Conservation (phyloP, 2,113 vertebrate genomes). For the Phycodurus eques region DNA sequence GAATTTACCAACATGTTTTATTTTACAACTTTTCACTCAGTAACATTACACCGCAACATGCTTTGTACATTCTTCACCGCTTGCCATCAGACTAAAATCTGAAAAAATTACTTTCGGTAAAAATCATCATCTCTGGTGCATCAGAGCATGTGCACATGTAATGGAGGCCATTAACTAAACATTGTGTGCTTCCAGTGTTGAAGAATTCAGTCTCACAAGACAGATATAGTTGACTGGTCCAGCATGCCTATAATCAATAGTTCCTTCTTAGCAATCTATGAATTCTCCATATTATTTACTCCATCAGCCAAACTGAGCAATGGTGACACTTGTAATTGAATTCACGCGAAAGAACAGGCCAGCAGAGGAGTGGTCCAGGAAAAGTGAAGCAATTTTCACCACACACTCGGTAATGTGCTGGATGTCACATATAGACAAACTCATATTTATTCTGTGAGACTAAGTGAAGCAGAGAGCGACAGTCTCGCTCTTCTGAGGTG, state of each 20-base stretch:
- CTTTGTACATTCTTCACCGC: no score
- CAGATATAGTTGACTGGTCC: slow-evolving; percentile 22
- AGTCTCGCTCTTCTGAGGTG: slow-evolving; percentile 36
- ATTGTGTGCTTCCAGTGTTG: not conserved
- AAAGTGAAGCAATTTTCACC: slow-evolving; percentile 53
- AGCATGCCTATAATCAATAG: slow-evolving; percentile 49
- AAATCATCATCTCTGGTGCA: not conserved
- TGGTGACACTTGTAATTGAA: slow-evolving; percentile 60
- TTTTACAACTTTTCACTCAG: no score
- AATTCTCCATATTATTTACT: slow-evolving; percentile 41
- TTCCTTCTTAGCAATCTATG: slow-evolving; percentile 49
- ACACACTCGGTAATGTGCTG: slow-evolving; percentile 25
- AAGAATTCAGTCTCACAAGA: slow-evolving; percentile 28
- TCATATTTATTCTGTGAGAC: slow-evolving; percentile 56
- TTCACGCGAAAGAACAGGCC: slow-evolving; percentile 50
- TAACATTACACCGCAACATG: no score
- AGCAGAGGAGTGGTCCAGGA: slow-evolving; percentile 4
- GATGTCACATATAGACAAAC: slow-evolving; percentile 38
- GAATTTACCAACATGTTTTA: no score
- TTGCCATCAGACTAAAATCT: no score
- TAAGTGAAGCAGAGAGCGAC: slow-evolving; percentile 41
- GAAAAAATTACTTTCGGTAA: not conserved
- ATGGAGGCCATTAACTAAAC: not conserved
- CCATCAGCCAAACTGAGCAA: slow-evolving; percentile 47
- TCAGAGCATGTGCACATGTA: not conserved